A percentile compares a stretch with the other conserved stretches of the same genome.
Conservation (phyloP, 2,888 invertebrate genomes). For the Thera britannica region DNA sequence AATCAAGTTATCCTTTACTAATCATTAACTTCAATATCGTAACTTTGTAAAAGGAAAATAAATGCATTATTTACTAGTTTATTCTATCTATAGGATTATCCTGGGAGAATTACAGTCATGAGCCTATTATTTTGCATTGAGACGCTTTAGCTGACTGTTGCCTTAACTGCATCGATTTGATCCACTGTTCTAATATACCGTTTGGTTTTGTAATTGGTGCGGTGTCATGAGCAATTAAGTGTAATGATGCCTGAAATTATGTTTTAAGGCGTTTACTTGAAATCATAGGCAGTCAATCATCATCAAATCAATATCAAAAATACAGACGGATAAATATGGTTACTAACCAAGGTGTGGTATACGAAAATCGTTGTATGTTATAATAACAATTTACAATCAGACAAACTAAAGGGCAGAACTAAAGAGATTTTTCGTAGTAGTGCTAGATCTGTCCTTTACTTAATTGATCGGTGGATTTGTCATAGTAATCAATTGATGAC, state of each 20-base stretch:
- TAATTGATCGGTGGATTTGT: no score
- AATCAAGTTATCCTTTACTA: no score
- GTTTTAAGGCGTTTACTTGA: not conserved
- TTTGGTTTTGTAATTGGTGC: constrained; percentile 56
- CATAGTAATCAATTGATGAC: no score
- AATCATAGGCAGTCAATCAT: constrained; percentile 9
- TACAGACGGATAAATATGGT: not conserved
- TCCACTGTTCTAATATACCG: constrained; percentile 57
- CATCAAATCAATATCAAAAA: not conserved
- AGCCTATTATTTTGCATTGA: not conserved
- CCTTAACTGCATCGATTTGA: constrained; percentile 25
- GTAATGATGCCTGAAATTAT: constrained; percentile 39
- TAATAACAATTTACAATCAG: no score
- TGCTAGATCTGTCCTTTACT: no score
- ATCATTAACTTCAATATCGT: no score
- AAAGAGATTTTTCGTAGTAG: no score
- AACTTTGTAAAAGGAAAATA: no score
- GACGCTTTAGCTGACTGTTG: not conserved
- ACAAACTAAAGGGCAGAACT: no score
- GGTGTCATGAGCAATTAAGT: constrained; percentile 26
- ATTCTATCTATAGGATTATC: no score
- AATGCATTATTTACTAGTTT: no score
- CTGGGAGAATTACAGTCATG: no score
- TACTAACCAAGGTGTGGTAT: not conserved
- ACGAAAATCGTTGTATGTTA: not conserved